These are phyloP conservation scores for Sebastolobus alascanus DNA, from an alignment of 2,797 vertebrate genomes.

Conservation along the genomic window DNA sequence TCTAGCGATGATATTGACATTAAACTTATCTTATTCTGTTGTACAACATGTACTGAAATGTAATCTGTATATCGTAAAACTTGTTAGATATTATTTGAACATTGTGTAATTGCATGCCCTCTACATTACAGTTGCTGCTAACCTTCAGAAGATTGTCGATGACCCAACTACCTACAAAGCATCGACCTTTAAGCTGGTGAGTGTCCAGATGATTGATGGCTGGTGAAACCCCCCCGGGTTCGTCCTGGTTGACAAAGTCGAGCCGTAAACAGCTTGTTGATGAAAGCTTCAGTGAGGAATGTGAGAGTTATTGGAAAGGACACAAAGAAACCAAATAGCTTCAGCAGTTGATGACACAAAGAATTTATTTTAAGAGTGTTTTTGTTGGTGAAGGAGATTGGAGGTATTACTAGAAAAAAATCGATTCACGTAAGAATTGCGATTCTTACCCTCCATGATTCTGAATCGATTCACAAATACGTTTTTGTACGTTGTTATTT, in stretches of 20 bases:
- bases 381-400: not conserved
- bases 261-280: slow-evolving; percentile 38
- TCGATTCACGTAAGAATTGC: not conserved
- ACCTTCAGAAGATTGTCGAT: slow-evolving; percentile 99
- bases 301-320: slow-evolving; percentile 39
- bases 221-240: slow-evolving; percentile 14
- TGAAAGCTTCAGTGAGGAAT: slow-evolving; percentile 33
- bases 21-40: not conserved
- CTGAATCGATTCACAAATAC: not conserved
- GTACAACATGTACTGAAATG: not conserved
- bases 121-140: slow-evolving; percentile 93
- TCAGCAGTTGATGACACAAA: not conserved
- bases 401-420: not conserved
- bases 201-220: slow-evolving; percentile 76
- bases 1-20: not conserved
- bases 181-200: slow-evolving; percentile 99
- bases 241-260: slow-evolving; percentile 6
- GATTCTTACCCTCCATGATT: not conserved
- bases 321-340: slow-evolving; percentile 22
- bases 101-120: slow-evolving; percentile 15
- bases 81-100: not conserved
- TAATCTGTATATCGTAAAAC: not conserved
- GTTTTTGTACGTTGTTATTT: not conserved
- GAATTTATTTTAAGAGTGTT: slow-evolving; percentile 1
- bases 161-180: slow-evolving; percentile 97